Base-by-base conservation (phyloP, 2,888 invertebrate species). In the Leuctra nigra region DNA sequence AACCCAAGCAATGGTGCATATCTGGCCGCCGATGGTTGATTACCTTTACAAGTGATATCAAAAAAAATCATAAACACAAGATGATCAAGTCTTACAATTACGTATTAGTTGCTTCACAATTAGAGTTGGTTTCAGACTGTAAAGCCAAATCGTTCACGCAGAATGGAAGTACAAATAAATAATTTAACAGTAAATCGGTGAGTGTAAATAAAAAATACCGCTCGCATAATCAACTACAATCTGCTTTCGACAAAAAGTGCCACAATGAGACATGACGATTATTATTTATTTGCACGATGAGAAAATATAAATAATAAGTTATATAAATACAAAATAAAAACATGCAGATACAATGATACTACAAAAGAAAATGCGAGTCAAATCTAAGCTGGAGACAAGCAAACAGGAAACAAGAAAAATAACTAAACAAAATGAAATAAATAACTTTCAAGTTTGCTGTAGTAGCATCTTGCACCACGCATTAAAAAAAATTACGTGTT, bases 291-390 rank as follows among this genome's bases (percentile, higher is more conserved):
- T 29, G 29, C 29, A 29, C 29, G 11, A 29, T 29, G 29, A 29
- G 22, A 50, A 50, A 50, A 56, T 58, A 56, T 58, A 58, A 58
- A 58, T 56, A 59, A 59, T 60, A 61, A 58, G 60, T 61, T 61
- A 61, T 52, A 58, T 58, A 60, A 58, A 58, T 58, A 58, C 47
- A 54, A 58, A 59, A 55, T 41, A 55, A 55, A 54, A 59, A 59
- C 53, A 59, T 47, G 44, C 6, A 52, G 47, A 46, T n/a, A n/a
- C n/a, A 7, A 29, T 29, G 29, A 6, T n/a, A n/a, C n/a, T n/a
- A 29, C 29, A 29, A 6, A 11, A 29, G 29, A 29, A 11, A 7
- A 29, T 29, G 11, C 29, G 29, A 29, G 29, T 29, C 29, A 29
- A 11, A 29, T 11, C 11, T n/a, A n/a, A n/a, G n/a, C n/a, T n/a